phyloP scores from a whole-genome alignment of 2,888 invertebrate genomes.

The Entomobrya multifasciata region DNA sequence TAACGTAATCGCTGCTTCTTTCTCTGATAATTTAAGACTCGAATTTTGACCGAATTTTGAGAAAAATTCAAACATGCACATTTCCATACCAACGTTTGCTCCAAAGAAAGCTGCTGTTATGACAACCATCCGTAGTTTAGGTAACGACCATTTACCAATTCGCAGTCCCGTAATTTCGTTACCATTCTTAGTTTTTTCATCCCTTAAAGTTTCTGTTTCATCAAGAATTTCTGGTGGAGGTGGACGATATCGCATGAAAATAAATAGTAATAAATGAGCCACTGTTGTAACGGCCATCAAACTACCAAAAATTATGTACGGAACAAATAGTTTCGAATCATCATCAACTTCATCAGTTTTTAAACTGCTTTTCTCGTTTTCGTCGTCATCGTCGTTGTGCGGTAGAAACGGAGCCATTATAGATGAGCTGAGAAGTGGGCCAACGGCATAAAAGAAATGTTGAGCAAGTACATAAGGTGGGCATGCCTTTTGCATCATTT shows the following conservation, averaged over 20 bases:
- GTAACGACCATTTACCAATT: slow-evolving; percentile 37
- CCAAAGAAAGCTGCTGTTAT: slow-evolving; percentile 61
- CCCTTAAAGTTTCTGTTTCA: not conserved
- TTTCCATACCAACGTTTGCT: slow-evolving; percentile 75
- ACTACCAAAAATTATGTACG: slow-evolving; percentile 55
- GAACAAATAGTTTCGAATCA: slow-evolving; percentile 49
- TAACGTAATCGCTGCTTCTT: slow-evolving; percentile 65
- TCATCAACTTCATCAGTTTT: not conserved
- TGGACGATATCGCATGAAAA: slow-evolving; percentile 56
- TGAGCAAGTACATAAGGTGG: slow-evolving; percentile 73
- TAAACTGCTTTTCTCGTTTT: too few relatives aligned
- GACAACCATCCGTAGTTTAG: slow-evolving; percentile 32
- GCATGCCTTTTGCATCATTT: slow-evolving; percentile 74
- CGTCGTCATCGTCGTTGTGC: slow-evolving; percentile 17
- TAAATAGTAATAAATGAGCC: slow-evolving; percentile 55
- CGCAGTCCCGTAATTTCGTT: not conserved
- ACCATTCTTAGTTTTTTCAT: not conserved
- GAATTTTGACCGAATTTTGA: slow-evolving; percentile 75
- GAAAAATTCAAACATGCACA: slow-evolving; percentile 75
- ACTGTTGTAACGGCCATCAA: not conserved
- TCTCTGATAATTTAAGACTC: slow-evolving; percentile 69
- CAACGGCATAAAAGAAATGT: slow-evolving; percentile 72
- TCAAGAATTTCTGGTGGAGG: slow-evolving; percentile 54
- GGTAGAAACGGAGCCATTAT: slow-evolving; percentile 65
- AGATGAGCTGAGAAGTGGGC: slow-evolving; percentile 35